A percentile compares a stretch with the other conserved stretches of the same genome.
Conservation (phyloP, 2,113 vertebrate species). For the Aegithalos caudatus region DNA sequence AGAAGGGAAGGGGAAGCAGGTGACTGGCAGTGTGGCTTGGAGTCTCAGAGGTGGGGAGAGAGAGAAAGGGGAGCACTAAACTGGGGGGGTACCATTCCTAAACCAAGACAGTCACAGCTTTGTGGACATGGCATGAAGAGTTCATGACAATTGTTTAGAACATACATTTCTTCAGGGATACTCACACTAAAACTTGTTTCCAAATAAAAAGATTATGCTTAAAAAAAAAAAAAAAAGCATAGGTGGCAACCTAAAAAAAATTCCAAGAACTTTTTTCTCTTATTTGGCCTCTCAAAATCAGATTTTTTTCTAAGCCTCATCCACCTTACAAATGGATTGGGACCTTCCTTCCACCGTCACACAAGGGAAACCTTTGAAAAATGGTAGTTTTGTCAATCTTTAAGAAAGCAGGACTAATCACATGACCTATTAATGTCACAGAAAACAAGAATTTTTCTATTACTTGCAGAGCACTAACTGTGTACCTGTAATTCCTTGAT, state of each 20-base stretch:
- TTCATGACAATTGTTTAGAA: not conserved
- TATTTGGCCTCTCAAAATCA: not conserved
- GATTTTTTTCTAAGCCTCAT: not conserved
- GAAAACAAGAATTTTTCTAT: not conserved
- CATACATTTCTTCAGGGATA: not conserved
- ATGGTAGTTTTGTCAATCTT: not conserved
- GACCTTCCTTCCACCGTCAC: not conserved
- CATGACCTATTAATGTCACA: not conserved
- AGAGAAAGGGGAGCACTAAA: not conserved
- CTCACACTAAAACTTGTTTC: not conserved
- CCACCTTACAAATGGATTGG: not conserved
- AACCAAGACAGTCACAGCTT: not conserved
- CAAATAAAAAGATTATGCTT: not conserved
- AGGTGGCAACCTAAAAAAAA: not conserved
- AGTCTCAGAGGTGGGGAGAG: accelerated
- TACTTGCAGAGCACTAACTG: not conserved
- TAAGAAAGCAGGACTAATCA: not conserved
- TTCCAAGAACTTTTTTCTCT: not conserved
- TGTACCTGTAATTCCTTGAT: not conserved
- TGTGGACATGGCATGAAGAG: not conserved
- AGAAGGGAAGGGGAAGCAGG: not conserved
- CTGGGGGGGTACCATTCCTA: accelerated
- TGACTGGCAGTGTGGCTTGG: not conserved
- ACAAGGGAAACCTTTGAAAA: not conserved
- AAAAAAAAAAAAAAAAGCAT: not conserved